Evolutionary conservation across 2,888 invertebrate genomes (phyloP).

Genomic region (Agonopterix subpropinquella): DNA sequence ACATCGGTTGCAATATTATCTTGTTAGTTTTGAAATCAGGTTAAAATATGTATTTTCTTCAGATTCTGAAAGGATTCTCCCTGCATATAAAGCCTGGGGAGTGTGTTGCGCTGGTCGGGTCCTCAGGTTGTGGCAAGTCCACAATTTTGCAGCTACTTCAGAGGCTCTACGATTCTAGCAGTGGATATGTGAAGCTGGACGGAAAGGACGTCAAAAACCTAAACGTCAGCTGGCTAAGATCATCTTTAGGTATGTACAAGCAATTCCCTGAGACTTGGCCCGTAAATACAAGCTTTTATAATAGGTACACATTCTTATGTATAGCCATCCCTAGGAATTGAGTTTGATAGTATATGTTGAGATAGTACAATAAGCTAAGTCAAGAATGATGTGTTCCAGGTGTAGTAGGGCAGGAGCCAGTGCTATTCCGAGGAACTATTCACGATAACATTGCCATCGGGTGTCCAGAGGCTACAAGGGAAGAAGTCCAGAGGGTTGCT

Average conservation of each 20-base stretch:
- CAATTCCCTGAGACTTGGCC: no score
- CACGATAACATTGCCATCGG: slow-evolving; percentile 84
- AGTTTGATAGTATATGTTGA: no score
- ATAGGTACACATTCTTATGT: no score
- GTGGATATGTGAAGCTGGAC: slow-evolving; percentile 78
- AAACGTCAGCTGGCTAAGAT: slow-evolving; percentile 85
- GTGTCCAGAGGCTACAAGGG: slow-evolving; percentile 77
- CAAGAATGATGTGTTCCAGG: slow-evolving; percentile 41
- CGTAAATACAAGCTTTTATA: no score
- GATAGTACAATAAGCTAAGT: no score
- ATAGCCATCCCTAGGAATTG: no score
- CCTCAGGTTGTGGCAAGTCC: slow-evolving; percentile 88
- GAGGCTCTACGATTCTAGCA: slow-evolving; percentile 81
- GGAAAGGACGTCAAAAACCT: slow-evolving; percentile 79
- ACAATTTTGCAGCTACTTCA: slow-evolving; percentile 86
- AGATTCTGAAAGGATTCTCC: slow-evolving; percentile 81
- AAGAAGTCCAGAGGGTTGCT: slow-evolving; percentile 82
- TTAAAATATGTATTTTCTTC: slow-evolving; percentile 9
- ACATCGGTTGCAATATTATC: no score
- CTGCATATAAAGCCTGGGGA: slow-evolving; percentile 79
- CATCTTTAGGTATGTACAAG: slow-evolving; percentile 76
- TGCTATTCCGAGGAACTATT: slow-evolving; percentile 88
- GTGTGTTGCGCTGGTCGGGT: slow-evolving; percentile 83
- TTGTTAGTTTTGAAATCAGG: no score
- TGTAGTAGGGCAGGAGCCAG: slow-evolving; percentile 92